phyloP scores from a whole-genome alignment of 2,888 invertebrate genomes.

The Lasioglossum villosulum region DNA sequence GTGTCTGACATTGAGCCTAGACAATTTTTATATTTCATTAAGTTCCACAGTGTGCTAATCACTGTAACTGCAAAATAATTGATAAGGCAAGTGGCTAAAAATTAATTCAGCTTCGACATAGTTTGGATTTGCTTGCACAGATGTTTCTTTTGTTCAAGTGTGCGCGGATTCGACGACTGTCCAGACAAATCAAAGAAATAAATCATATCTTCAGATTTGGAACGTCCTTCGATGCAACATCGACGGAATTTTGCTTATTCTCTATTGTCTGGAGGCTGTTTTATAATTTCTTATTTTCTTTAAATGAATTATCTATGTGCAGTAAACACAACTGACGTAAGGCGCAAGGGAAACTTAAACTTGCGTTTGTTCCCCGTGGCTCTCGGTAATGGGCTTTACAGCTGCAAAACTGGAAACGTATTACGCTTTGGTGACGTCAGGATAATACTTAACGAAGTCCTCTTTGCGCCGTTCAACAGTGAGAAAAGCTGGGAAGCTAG shows the following conservation, averaged over 20 bases:
- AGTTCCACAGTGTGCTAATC: not conserved
- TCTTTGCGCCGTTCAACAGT: not conserved
- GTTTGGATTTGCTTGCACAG: not conserved
- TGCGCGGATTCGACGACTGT: too few relatives aligned
- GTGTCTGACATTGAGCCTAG: not conserved
- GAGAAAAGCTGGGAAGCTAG: not conserved
- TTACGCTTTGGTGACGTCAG: not conserved
- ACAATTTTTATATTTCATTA: not conserved
- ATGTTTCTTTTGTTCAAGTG: too few relatives aligned
- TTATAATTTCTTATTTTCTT: not conserved
- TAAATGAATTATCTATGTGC: not conserved
- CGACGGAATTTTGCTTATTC: not conserved
- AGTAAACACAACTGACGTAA: not conserved
- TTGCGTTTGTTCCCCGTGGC: not conserved
- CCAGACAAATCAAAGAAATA: too few relatives aligned
- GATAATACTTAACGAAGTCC: not conserved
- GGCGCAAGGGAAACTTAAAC: not conserved
- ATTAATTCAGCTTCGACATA: not conserved
- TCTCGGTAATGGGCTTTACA: not conserved
- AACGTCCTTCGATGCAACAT: not conserved
- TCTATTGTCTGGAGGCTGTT: not conserved
- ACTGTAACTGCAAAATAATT: not conserved
- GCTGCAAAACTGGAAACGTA: not conserved
- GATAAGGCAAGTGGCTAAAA: not conserved
- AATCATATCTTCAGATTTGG: not conserved